Percentiles rank a stretch among this genome's conserved stretches.
These are phyloP conservation scores for Cyprinodon diabolis DNA, from an alignment of 2,797 vertebrate species.

Conservation along the genomic window DNA sequence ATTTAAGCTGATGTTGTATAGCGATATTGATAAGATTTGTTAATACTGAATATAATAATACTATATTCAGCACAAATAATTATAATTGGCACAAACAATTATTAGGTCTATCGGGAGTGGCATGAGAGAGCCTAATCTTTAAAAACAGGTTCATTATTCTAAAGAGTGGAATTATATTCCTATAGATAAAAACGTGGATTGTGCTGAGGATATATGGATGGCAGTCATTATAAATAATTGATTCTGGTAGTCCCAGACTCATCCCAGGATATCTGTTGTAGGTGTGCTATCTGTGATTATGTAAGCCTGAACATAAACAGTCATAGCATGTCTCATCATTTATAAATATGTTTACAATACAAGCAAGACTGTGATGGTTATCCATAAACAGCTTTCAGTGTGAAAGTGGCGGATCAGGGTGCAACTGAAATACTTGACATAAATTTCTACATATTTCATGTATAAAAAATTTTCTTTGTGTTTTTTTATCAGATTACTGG, in stretches of 20 bases:
- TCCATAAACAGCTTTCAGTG: neutral
- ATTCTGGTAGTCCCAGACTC: neutral
- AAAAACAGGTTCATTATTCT: neutral
- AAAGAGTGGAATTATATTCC: neutral
- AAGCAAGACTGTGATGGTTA: neutral
- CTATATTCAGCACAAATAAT: too few relatives aligned
- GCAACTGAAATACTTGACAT: neutral
- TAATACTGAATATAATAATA: neutral
- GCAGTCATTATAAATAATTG: neutral
- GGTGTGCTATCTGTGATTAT: neutral
- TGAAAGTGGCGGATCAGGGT: neutral
- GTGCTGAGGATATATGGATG: neutral
- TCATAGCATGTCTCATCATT: neutral
- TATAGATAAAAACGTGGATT: neutral
- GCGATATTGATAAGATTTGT: neutral
- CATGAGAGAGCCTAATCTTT: neutral
- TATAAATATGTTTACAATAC: neutral
- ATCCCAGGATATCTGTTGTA: neutral
- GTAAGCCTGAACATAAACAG: neutral
- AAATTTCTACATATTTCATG: neutral
- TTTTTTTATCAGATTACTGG: neutral
- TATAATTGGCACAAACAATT: too few relatives aligned
- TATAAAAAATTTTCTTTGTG: neutral
- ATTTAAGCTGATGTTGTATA: neutral
- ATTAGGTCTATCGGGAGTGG: neutral